These are phyloP conservation scores for Drosophila persimilis DNA, from an alignment of 1,140 invertebrate genomes.

Conservation along the genomic window DNA sequence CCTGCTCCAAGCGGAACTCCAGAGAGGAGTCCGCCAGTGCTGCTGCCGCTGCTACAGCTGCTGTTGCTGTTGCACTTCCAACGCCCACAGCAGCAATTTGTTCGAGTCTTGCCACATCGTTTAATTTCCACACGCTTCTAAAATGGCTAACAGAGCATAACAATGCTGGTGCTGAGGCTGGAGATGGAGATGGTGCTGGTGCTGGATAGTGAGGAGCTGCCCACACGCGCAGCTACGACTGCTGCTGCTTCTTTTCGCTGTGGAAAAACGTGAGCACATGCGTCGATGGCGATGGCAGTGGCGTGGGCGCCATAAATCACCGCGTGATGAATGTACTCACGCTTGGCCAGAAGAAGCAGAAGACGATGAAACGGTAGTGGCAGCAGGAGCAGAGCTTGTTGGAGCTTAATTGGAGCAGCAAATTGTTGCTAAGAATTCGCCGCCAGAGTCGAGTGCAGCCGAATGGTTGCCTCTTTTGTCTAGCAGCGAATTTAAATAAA, in stretches of 20 bases:
- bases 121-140: slow-evolving; percentile 57
- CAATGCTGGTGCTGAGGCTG: slow-evolving; percentile 15
- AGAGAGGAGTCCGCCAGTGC: not conserved
- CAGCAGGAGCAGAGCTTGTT: slow-evolving; percentile 6
- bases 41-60: not conserved
- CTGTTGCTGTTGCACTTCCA: slow-evolving; percentile 19
- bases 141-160: slow-evolving; percentile 26
- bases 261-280: slow-evolving; percentile 46
- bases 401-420: slow-evolving; percentile 76
- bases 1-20: slow-evolving; percentile 39
- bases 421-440: slow-evolving; percentile 77
- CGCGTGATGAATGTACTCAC: slow-evolving; percentile 52
- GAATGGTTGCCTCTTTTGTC: slow-evolving; percentile 45
- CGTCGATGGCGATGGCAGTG: slow-evolving; percentile 33
- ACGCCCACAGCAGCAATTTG: slow-evolving; percentile 56
- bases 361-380: not conserved
- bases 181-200: not conserved
- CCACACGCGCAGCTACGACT: slow-evolving; percentile 37
- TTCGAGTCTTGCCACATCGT: slow-evolving; percentile 37
- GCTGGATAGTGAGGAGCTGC: slow-evolving; percentile 14
- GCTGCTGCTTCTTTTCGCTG: slow-evolving; percentile 2
- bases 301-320: slow-evolving; percentile 62
- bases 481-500: slow-evolving; percentile 65
- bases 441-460: slow-evolving; percentile 56
- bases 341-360: slow-evolving; percentile 19